Conservation (phyloP, 2,113 vertebrate species). For the Channa argus region DNA sequence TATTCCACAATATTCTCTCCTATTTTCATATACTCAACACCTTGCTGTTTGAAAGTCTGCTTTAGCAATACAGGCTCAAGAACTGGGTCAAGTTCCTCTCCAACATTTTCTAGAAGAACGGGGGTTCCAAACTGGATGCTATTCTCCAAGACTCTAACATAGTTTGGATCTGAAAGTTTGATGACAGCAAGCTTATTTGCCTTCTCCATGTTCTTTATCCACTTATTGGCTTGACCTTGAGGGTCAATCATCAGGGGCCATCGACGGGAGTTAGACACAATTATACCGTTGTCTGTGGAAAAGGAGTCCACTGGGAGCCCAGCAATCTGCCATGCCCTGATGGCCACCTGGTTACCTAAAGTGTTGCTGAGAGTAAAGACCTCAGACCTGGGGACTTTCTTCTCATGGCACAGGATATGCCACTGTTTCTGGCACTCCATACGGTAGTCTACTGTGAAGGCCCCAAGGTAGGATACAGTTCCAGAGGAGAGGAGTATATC, state of each 20-base stretch:
- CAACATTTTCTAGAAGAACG: conserved; percentile 90
- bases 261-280: conserved; percentile 91
- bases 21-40: conserved; percentile 91
- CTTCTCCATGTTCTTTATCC: conserved; percentile 96
- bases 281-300: conserved; percentile 93
- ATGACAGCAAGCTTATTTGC: conserved; percentile 87
- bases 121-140: conserved; percentile 91
- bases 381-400: conserved; percentile 86
- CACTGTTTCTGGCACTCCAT: conserved; percentile 87
- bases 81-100: conserved; percentile 92
- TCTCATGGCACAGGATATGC: conserved; percentile 85
- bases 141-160: conserved; percentile 88
- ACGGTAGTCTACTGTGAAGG: conserved; percentile 91
- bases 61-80: conserved; percentile 92
- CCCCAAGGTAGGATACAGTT: conserved; percentile 91
- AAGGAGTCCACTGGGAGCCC: conserved; percentile 93
- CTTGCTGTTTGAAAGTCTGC: conserved; percentile 92
- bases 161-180: conserved; percentile 89
- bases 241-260: conserved; percentile 97
- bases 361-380: conserved; percentile 89
- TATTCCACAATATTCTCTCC: conserved; percentile 94
- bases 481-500: conserved; percentile 91
- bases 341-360: conserved; percentile 89
- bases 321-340: conserved; percentile 91
- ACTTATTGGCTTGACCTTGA: conserved; percentile 95